phyloP scores from a whole-genome alignment of 2,113 vertebrate genomes.

The Atrichornis clamosus region DNA sequence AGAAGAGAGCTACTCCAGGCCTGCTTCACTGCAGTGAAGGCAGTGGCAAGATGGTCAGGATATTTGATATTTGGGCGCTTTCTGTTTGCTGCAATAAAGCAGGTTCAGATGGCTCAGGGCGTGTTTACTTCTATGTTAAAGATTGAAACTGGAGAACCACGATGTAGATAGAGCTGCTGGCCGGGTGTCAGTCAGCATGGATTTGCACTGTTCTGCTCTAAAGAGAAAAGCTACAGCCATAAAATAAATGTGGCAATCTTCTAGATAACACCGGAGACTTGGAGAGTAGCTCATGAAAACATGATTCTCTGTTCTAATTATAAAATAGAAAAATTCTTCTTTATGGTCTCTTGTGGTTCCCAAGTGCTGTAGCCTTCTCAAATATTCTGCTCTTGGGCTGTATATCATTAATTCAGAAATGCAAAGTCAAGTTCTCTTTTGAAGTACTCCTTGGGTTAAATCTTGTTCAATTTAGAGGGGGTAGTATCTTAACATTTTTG shows the following conservation, averaged over 20 bases:
- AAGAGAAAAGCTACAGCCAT: not conserved
- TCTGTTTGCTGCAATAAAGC: fast-evolving
- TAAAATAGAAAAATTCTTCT: not conserved
- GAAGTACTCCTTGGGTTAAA: not conserved
- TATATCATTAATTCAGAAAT: not conserved
- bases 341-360: not conserved
- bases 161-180: not conserved
- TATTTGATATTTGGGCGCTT: not conserved
- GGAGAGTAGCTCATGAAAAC: not conserved
- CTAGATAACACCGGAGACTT: fast-evolving
- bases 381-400: not conserved
- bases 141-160: fast-evolving
- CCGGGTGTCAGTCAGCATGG: not conserved
- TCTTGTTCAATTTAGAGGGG: not conserved
- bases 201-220: not conserved
- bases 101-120: not conserved
- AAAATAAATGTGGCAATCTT: not conserved
- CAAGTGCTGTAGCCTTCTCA: not conserved
- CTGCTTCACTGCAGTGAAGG: not conserved
- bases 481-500: not conserved
- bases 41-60: not conserved
- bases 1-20: not conserved
- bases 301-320: not conserved
- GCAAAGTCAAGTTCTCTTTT: not conserved
- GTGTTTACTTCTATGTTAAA: not conserved